Conservation (phyloP, 2,113 vertebrate genomes). For the Halichoerus grypus region DNA sequence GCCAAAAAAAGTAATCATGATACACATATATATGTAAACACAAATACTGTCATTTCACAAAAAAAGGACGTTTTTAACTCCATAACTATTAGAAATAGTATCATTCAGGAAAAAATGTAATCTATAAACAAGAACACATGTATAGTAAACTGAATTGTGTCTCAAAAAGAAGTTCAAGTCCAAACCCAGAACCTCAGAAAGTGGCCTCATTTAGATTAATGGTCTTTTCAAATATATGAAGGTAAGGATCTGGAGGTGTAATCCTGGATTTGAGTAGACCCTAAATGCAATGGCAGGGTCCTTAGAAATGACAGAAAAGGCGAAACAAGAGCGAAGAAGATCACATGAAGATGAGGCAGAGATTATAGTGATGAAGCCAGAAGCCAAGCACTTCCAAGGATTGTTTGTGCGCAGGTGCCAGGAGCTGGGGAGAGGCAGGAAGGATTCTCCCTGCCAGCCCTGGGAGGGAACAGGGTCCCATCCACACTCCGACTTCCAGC, state of each 20-base stretch:
- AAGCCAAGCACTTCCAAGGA: background rate
- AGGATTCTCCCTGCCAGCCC: background rate
- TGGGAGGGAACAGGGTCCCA: rapidly evolving
- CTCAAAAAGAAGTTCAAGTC: background rate
- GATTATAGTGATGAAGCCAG: background rate
- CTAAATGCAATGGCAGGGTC: background rate
- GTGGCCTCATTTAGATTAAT: background rate
- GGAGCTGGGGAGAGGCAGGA: background rate
- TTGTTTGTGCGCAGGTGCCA: rapidly evolving
- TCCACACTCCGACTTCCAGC: background rate
- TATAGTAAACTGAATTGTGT: background rate
- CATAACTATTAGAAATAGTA: background rate
- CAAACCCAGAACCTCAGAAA: background rate
- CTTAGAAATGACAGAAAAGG: background rate
- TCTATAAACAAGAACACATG: background rate
- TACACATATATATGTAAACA: background rate
- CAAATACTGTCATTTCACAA: background rate
- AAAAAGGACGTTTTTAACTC: background rate
- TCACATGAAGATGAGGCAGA: background rate
- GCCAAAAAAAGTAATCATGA: background rate
- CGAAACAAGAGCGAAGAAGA: background rate
- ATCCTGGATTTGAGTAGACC: background rate
- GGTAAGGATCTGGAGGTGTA: background rate
- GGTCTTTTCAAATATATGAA: background rate
- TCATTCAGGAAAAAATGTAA: background rate